These are phyloP conservation scores for Cacatua alba DNA, from an alignment of 2,113 vertebrate genomes.

Conservation along the genomic window DNA sequence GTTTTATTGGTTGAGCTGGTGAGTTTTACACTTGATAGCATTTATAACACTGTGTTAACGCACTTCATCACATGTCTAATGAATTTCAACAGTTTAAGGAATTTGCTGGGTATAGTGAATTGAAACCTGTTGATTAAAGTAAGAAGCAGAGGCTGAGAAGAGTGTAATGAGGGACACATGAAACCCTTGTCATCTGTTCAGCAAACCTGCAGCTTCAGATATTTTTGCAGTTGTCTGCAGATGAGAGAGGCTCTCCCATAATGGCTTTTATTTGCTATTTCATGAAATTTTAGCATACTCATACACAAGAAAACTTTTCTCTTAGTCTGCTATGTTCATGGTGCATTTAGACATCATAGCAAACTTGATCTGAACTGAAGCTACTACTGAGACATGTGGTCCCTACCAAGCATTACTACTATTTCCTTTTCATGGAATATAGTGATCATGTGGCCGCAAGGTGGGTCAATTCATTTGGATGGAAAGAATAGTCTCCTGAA, in stretches of 20 bases:
- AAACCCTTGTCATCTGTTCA: constrained; percentile 46
- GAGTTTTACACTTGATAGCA: neutral
- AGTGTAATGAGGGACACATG: neutral
- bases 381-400: rapidly evolving
- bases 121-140: constrained; percentile 1
- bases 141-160: neutral
- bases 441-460: neutral
- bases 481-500: neutral
- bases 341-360: neutral
- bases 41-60: neutral
- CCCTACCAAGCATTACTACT: neutral
- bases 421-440: neutral
- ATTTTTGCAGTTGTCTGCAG: neutral
- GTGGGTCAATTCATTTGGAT: neutral
- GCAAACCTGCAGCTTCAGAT: neutral
- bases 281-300: neutral
- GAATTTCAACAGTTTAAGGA: constrained; percentile 31
- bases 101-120: constrained; percentile 14
- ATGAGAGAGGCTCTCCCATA: neutral
- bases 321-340: neutral
- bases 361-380: neutral
- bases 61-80: neutral
- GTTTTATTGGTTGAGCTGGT: neutral
- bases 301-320: neutral
- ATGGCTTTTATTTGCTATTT: neutral